Percentiles rank a stretch among this genome's conserved stretches.
Evolutionary conservation across 2,797 vertebrate species (phyloP).

Genomic region (Crypturellus tataupa): DNA sequence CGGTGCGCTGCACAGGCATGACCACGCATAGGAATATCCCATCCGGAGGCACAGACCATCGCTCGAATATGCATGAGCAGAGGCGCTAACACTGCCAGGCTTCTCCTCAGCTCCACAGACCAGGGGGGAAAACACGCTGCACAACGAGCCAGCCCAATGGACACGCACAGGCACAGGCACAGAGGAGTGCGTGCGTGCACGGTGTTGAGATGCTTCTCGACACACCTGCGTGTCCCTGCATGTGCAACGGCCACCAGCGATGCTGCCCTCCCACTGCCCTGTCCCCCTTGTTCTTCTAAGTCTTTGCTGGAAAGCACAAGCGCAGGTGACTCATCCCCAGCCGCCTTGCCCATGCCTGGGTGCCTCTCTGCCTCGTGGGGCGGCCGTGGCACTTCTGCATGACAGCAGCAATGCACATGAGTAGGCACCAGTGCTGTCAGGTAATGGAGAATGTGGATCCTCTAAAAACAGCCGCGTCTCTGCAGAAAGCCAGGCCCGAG

Average conservation of each 20-base stretch:
- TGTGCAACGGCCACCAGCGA: fast-evolving
- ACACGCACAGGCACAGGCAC: fast-evolving
- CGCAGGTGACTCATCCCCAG: neutral
- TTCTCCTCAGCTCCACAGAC: neutral
- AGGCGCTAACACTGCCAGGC: neutral
- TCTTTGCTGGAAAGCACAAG: neutral
- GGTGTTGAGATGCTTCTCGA: neutral
- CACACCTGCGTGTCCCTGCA: fast-evolving
- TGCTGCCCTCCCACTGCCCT: neutral
- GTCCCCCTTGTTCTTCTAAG: neutral
- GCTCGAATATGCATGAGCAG: neutral
- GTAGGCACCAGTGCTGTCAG: neutral
- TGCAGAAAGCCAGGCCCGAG: constrained; percentile 20
- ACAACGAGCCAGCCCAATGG: neutral
- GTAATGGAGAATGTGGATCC: constrained; percentile 29
- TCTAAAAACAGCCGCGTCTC: neutral
- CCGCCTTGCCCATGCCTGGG: neutral
- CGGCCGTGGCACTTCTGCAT: neutral
- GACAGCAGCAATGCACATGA: neutral
- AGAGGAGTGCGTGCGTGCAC: neutral
- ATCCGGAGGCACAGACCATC: neutral
- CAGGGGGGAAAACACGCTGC: fast-evolving
- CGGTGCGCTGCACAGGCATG: too few relatives aligned
- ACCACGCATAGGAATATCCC: neutral
- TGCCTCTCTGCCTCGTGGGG: neutral